These are phyloP conservation scores for Panulirus ornatus DNA, from an alignment of 1,140 invertebrate species.

Conservation along the genomic window DNA sequence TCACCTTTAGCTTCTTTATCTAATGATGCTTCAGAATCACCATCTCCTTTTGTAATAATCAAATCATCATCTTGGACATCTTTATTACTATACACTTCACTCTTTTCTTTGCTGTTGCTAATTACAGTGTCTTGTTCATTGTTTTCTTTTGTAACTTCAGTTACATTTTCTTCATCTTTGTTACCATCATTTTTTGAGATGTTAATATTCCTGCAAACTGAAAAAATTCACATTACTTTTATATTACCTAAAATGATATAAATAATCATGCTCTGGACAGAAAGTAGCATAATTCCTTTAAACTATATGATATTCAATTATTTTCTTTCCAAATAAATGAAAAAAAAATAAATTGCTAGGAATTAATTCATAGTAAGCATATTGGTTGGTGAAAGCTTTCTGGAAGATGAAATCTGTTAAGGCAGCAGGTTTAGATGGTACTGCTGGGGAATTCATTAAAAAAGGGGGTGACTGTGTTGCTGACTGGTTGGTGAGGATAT, in stretches of 20 bases:
- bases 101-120: conserved; percentile 4
- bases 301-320: too few species aligned
- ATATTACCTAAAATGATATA: neutral
- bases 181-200: neutral
- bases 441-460: too few species aligned
- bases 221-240: conserved; percentile 14
- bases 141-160: neutral
- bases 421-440: too few species aligned
- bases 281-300: too few species aligned
- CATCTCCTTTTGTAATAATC: neutral
- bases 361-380: too few species aligned
- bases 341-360: too few species aligned
- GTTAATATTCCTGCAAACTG: neutral
- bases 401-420: too few species aligned
- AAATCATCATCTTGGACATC: neutral
- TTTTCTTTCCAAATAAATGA: too few species aligned
- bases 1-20: neutral
- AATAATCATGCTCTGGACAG: neutral
- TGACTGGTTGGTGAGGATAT: too few species aligned
- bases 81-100: neutral
- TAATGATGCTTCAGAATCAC: neutral
- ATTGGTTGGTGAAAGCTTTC: too few species aligned
- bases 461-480: too few species aligned
- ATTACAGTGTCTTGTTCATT: neutral
- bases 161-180: neutral